Conservation (phyloP, 2,797 vertebrate species). For the Sebastes jordani region DNA sequence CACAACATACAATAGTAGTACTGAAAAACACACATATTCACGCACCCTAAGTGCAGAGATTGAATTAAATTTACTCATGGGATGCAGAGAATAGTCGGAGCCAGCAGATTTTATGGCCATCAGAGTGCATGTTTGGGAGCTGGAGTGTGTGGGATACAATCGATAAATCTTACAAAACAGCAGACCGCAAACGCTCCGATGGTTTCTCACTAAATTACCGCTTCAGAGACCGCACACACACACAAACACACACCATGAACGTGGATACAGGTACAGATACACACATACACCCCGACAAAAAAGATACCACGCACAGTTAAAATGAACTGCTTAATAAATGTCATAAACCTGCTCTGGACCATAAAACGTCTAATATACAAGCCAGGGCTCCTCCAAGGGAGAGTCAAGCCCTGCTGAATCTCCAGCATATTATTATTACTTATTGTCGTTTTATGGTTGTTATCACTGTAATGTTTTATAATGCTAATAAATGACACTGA, state of each 20-base stretch:
- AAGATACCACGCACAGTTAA: not conserved
- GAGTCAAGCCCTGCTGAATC: not conserved
- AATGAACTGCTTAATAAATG: constrained; percentile 35
- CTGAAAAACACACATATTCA: not conserved
- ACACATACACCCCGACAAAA: not conserved
- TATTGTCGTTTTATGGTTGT: not conserved
- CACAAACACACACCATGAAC: not conserved
- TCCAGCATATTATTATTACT: constrained; percentile 23
- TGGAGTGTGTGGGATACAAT: constrained; percentile 29
- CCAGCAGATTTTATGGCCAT: constrained; percentile 49
- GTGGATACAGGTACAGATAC: not conserved
- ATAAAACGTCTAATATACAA: constrained; percentile 33
- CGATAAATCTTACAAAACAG: constrained; percentile 46
- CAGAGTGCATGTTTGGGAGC: not conserved
- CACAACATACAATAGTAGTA: not conserved
- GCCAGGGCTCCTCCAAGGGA: not conserved
- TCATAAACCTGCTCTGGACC: constrained; percentile 33
- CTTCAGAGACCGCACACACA: constrained; percentile 15
- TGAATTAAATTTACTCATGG: constrained; percentile 21
- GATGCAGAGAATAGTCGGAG: constrained; percentile 35
- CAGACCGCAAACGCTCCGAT: constrained; percentile 16
- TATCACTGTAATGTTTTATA: constrained; percentile 14
- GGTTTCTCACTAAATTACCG: constrained; percentile 38
- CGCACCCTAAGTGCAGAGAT: not conserved
- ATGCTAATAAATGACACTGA: not conserved